Base-by-base conservation (phyloP, 2,888 invertebrate species). In the Luperina nickerlii region DNA sequence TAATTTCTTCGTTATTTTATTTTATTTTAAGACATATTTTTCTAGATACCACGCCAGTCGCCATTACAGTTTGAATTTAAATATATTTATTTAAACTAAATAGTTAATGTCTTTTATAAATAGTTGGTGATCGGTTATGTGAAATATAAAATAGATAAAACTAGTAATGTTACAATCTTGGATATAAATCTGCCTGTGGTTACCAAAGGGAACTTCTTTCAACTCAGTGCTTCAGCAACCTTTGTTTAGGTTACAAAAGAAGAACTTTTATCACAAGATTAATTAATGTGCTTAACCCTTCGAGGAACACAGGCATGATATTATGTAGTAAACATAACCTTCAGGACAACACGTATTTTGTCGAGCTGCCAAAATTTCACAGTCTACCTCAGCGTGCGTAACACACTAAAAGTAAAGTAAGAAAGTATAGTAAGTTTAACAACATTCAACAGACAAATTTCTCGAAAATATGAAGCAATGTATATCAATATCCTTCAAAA, bases 1-100 rank as follows among this genome's bases (percentile, higher is more conserved):
- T 88, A 81, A 84, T 85, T 88, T 84, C 54, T 74, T 60, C 24
- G 45, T 71, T 81, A 78, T 83, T 82, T 89, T 79, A 70, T 78
- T 76, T 87, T 87, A 81, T 83, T 89, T 89, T 82, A 38, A 74
- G 66, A 51, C 62, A 76, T 84, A 81, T 79, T 79, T 82, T 79
- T 76, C 74, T 65, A 75, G 89, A 89, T 86, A 88, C 76, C 24
- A 51, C 51, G 65, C 77, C 78, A 81, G 86, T 77, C 54, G 48
- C 82, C 81, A 89, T 88, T 87, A 85, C 73, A 42, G 80, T 74
- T 72, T 74, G 38, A 70, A 80, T 86, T 79, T 76, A 54, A 80
- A 82, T 79, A 74, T 79, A 78, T 84, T 74, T 75, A 66, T 80
- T 85, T 75, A 42, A 65, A 76, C 74, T 77, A 68, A 83, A 74